These are phyloP conservation scores for Rhamphomyia laevipes DNA, from an alignment of 2,888 invertebrate genomes.

Conservation along the genomic window DNA sequence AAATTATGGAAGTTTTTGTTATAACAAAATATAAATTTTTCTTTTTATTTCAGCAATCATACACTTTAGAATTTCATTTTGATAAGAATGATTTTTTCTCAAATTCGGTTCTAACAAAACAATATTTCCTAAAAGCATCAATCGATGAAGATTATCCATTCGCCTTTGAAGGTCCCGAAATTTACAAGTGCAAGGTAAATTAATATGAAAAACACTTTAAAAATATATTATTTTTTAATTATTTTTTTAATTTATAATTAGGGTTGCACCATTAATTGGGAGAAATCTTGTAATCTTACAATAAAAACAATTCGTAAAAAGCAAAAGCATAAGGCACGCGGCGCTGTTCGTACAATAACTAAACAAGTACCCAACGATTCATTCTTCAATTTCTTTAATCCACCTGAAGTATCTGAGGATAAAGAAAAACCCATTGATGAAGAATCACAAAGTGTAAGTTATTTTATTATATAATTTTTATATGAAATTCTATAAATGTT, in stretches of 20 bases:
- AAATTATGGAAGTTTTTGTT: not conserved
- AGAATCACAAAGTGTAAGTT: conserved; percentile 51
- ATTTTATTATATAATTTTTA: not conserved
- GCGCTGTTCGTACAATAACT: conserved; percentile 84
- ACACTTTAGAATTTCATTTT: conserved; percentile 81
- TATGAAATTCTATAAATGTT: not conserved
- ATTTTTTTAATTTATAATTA: too few relatives aligned
- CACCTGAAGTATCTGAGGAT: conserved; percentile 79
- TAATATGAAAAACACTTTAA: not conserved
- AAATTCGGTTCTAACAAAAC: conserved; percentile 77
- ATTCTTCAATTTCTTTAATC: conserved; percentile 98
- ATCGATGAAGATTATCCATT: conserved; percentile 86
- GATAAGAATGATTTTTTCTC: conserved; percentile 84
- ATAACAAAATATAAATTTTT: not conserved
- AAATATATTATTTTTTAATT: not conserved
- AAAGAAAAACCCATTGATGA: conserved; percentile 72
- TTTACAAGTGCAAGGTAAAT: conserved; percentile 39
- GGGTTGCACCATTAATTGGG: conserved; percentile 94
- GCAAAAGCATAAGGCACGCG: conserved; percentile 96
- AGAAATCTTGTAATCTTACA: conserved; percentile 94
- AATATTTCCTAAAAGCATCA: conserved; percentile 84
- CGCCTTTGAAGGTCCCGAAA: conserved; percentile 79
- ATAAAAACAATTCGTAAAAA: conserved; percentile 94
- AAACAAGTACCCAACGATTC: conserved; percentile 95
- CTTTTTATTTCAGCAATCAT: conserved; percentile 34